These are phyloP conservation scores for Petroica traversi DNA, from an alignment of 2,113 vertebrate genomes.

Conservation along the genomic window DNA sequence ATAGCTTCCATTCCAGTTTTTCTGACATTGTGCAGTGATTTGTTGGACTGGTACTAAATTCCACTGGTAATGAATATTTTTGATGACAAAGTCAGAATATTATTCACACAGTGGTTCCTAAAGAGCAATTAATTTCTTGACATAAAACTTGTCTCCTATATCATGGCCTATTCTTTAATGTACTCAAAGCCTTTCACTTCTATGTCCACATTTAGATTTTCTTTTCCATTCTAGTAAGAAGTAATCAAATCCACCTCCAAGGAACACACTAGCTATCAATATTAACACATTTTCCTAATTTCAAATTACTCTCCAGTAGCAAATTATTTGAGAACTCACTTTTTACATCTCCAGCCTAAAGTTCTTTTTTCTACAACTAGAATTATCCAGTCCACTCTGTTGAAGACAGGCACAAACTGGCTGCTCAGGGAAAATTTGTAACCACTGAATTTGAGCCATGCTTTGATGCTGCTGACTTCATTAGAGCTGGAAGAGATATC, in stretches of 20 bases:
- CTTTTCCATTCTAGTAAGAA: not conserved
- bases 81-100: not conserved
- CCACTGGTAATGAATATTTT: not conserved
- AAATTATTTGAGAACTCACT: not conserved
- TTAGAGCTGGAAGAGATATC: conserved; percentile 93
- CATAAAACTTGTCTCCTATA: not conserved
- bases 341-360: not conserved
- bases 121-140: not conserved
- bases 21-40: not conserved
- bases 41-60: not conserved
- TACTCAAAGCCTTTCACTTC: not conserved
- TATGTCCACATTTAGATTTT: not conserved
- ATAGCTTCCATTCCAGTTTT: not conserved
- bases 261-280: not conserved
- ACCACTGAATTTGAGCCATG: conserved; percentile 97
- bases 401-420: conserved; percentile 93
- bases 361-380: conserved; percentile 64
- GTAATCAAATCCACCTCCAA: not conserved
- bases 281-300: not conserved
- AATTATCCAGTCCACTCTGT: conserved; percentile 91
- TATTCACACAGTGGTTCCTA: not conserved
- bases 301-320: not conserved
- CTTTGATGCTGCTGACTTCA: conserved; percentile 98
- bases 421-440: conserved; percentile 95
- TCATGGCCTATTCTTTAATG: not conserved